Conservation (phyloP, 2,888 invertebrate species). For the Drosophila dives region DNA sequence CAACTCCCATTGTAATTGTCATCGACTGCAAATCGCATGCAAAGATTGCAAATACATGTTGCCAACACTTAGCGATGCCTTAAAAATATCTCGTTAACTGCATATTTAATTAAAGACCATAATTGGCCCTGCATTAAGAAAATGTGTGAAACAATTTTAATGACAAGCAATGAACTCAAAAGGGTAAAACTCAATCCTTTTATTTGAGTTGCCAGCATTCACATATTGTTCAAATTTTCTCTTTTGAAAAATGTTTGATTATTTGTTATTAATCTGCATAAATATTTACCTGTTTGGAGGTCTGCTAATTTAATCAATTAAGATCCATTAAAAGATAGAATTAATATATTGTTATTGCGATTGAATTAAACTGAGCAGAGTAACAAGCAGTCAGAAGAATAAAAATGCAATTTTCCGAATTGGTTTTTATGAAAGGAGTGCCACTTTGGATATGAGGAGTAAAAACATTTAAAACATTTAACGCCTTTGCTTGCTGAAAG, state of each 20-base stretch:
- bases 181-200: background rate
- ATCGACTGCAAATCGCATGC: slow-evolving; percentile 57
- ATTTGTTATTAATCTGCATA: background rate
- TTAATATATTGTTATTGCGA: background rate
- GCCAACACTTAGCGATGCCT: slow-evolving; percentile 50
- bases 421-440: background rate
- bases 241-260: background rate
- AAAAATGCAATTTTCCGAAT: background rate
- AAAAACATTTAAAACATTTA: background rate
- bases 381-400: background rate
- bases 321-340: background rate
- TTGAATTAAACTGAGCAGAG: background rate
- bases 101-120: slow-evolving; percentile 61
- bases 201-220: background rate
- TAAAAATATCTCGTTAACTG: slow-evolving; percentile 35
- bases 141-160: slow-evolving; percentile 38
- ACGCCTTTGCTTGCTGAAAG: slow-evolving; percentile 7
- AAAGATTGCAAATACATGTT: slow-evolving; percentile 48
- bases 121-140: slow-evolving; percentile 59
- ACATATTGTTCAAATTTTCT: background rate
- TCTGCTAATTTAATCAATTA: background rate
- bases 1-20: slow-evolving; percentile 40
- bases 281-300: background rate
- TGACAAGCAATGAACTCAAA: slow-evolving; percentile 48
- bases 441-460: background rate